phyloP scores from a whole-genome alignment of 2,113 vertebrate genomes.

The Cercopithecus mona region DNA sequence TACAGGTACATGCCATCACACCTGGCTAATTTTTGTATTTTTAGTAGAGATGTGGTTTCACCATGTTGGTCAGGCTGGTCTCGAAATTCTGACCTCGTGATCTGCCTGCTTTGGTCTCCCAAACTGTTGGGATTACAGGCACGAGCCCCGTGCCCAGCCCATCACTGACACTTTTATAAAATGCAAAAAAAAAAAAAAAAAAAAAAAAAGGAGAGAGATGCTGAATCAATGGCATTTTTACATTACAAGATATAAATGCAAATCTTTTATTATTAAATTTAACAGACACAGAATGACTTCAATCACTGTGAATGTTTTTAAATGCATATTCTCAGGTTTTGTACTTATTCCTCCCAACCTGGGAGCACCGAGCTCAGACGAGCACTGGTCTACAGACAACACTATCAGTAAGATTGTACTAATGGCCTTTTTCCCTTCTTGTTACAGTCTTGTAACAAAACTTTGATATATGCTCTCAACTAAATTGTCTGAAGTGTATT shows the following conservation, averaged over 20 bases:
- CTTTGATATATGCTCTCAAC: background rate
- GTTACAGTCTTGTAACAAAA: background rate
- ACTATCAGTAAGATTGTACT: background rate
- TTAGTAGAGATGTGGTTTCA: too few relatives aligned
- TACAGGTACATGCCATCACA: too few relatives aligned
- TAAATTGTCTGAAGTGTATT: background rate
- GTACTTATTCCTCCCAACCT: background rate
- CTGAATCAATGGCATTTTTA: background rate
- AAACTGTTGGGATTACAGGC: too few relatives aligned
- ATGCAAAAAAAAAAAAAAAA: background rate
- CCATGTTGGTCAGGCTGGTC: too few relatives aligned
- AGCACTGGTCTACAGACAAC: background rate
- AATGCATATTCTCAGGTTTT: background rate
- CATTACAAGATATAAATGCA: background rate
- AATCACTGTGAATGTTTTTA: background rate
- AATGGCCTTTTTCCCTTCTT: background rate
- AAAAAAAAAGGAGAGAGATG: background rate
- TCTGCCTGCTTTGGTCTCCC: too few relatives aligned
- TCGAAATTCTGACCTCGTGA: too few relatives aligned
- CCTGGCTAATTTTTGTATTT: too few relatives aligned
- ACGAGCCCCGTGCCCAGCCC: too few relatives aligned
- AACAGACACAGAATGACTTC: background rate
- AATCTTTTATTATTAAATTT: background rate
- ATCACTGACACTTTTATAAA: background rate
- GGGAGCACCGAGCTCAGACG: rapidly evolving